A percentile compares a stretch with the other conserved stretches of the same genome.
These are phyloP conservation scores for Diadema setosum DNA, from an alignment of 35 echinoderm and acorn worm species.

Conservation along the genomic window DNA sequence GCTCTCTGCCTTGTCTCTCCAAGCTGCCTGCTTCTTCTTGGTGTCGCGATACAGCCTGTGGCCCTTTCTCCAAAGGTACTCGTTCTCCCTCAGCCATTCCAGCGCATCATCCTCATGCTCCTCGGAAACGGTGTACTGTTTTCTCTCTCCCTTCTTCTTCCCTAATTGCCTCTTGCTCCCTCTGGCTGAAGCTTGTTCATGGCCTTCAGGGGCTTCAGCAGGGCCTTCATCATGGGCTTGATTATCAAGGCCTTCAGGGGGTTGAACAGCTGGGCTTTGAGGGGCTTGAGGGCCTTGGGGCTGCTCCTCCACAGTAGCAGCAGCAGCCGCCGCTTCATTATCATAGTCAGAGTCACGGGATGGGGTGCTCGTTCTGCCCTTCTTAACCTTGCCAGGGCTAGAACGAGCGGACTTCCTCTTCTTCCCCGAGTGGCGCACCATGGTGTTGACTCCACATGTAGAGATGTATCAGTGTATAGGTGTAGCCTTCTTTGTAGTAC, in stretches of 20 bases:
- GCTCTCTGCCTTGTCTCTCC: background rate
- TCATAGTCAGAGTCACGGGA: too few relatives aligned
- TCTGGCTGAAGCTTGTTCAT: background rate
- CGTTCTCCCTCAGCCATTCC: slow-evolving; percentile 16
- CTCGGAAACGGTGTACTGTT: background rate
- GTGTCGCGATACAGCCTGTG: background rate
- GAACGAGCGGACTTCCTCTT: too few relatives aligned
- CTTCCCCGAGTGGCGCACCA: too few relatives aligned
- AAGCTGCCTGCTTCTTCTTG: slow-evolving; percentile 13
- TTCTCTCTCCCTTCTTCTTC: slow-evolving; percentile 2
- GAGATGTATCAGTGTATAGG: too few relatives aligned
- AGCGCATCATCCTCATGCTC: slow-evolving; percentile 5
- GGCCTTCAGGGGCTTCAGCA: background rate
- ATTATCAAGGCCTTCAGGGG: background rate
- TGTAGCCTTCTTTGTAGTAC: too few relatives aligned
- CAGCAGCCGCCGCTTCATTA: too few relatives aligned
- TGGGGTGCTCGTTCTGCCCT: too few relatives aligned
- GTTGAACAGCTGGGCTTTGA: too few relatives aligned
- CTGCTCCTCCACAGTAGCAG: too few relatives aligned
- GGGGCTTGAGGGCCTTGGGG: too few relatives aligned
- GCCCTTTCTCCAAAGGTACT: slow-evolving; percentile 11
- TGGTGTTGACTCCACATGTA: too few relatives aligned
- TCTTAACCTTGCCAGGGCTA: too few relatives aligned
- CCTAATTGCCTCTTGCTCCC: background rate
- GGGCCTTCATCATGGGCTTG: background rate